Percentiles rank a stretch among this genome's conserved stretches.
These are phyloP conservation scores for Xestia c-nigrum DNA, from an alignment of 2,888 invertebrate species.

Conservation along the genomic window DNA sequence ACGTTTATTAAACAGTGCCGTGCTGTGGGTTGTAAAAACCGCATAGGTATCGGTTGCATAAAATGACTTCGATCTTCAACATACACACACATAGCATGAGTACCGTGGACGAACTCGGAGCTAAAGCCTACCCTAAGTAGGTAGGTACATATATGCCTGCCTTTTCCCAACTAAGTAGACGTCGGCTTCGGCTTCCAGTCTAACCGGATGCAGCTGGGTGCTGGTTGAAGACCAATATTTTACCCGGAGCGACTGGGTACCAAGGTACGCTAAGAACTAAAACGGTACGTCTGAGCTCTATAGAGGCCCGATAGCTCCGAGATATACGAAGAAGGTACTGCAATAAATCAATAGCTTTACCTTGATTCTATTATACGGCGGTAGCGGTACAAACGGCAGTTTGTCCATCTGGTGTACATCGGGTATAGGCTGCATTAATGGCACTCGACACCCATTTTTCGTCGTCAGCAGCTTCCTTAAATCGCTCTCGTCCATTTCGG, in stretches of 20 bases:
- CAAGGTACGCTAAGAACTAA: background rate
- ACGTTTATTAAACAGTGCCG: too few relatives aligned
- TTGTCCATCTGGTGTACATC: slow-evolving; percentile 82
- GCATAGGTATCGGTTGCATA: too few relatives aligned
- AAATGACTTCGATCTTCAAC: too few relatives aligned
- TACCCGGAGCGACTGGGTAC: background rate
- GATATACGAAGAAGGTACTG: slow-evolving; percentile 2
- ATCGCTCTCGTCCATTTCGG: slow-evolving; percentile 85
- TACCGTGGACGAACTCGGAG: background rate
- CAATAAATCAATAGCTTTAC: slow-evolving; percentile 69
- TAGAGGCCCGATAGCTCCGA: background rate
- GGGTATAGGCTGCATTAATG: slow-evolving; percentile 83
- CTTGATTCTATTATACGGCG: slow-evolving; percentile 86
- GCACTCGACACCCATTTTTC: slow-evolving; percentile 86
- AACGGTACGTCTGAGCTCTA: background rate
- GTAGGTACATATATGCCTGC: background rate
- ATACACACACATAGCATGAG: too few relatives aligned
- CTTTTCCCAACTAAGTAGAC: background rate
- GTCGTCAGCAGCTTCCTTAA: slow-evolving; percentile 84
- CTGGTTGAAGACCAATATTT: background rate
- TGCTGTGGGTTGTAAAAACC: too few relatives aligned
- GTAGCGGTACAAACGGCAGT: slow-evolving; percentile 82
- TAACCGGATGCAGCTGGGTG: background rate
- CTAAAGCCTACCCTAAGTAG: background rate
- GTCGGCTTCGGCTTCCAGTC: background rate